A percentile compares a stretch with the other conserved stretches of the same genome.
Evolutionary conservation across 2,113 vertebrate genomes (phyloP).

Genomic region (Indicator maculatus): DNA sequence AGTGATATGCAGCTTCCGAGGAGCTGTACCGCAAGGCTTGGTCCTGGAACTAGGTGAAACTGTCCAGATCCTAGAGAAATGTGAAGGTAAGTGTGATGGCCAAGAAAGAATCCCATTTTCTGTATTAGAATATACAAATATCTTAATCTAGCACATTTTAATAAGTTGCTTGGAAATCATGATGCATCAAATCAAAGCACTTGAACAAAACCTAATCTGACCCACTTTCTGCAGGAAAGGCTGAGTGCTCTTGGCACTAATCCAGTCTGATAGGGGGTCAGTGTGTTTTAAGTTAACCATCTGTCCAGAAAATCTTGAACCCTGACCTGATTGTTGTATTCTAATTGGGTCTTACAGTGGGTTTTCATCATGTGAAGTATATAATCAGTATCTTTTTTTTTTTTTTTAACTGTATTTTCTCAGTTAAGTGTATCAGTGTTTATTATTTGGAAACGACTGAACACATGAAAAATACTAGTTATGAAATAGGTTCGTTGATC

Average conservation of each 20-base stretch:
- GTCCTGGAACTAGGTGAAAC: constrained; percentile 97
- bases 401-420: background rate
- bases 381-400: background rate
- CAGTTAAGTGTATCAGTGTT: background rate
- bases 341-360: constrained; percentile 13
- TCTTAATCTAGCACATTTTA: constrained; percentile 22
- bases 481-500: background rate
- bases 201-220: constrained; percentile 65
- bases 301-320: constrained; percentile 73
- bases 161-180: constrained; percentile 44
- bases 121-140: background rate
- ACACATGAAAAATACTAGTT: background rate
- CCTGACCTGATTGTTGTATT: constrained; percentile 49
- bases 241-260: constrained; percentile 68
- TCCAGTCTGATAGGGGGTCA: constrained; percentile 70
- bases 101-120: background rate
- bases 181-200: constrained; percentile 58
- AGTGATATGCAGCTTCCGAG: constrained; percentile 98
- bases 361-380: background rate
- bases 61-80: constrained; percentile 97
- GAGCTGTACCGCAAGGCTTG: constrained; percentile 89
- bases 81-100: constrained; percentile 84
- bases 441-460: background rate
- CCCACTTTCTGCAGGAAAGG: constrained; percentile 40
- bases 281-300: constrained; percentile 73